These are phyloP conservation scores for rat (Rattus norvegicus) DNA, from an alignment of 2,113 vertebrate genomes.

Conservation along the genomic window DNA sequence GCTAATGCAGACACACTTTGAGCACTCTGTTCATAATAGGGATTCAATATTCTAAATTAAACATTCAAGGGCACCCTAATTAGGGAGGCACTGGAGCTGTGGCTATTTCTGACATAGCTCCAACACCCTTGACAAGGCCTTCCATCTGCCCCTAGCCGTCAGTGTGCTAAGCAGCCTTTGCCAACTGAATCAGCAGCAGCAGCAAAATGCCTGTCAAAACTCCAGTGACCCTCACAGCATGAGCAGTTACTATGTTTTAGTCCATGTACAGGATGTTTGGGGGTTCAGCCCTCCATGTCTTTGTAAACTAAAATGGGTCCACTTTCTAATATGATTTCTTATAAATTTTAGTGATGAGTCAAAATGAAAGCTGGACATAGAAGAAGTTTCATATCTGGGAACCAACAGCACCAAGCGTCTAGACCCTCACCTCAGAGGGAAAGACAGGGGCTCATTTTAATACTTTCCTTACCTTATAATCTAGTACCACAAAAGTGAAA, in stretches of 20 bases:
- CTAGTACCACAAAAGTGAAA: background rate
- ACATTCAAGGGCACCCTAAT: constrained; percentile 41
- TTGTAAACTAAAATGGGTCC: constrained; percentile 13
- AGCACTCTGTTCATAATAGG: constrained; percentile 38
- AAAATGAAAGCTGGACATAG: background rate
- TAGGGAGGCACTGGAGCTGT: constrained; percentile 6
- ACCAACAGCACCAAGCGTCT: background rate
- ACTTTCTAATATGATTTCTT: background rate
- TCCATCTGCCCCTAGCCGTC: background rate
- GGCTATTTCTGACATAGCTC: constrained; percentile 61
- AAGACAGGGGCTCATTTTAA: background rate
- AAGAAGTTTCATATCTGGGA: background rate
- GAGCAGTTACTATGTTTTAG: background rate
- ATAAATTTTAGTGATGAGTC: background rate
- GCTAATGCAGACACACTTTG: constrained; percentile 37
- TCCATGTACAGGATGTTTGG: background rate
- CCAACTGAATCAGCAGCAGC: background rate
- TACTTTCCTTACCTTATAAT: background rate
- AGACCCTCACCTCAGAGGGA: background rate
- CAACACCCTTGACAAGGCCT: constrained; percentile 29
- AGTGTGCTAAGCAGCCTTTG: background rate
- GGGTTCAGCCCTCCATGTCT: background rate
- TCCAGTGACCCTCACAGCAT: background rate
- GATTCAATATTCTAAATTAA: constrained; percentile 53
- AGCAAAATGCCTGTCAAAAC: background rate